Evolutionary conservation across 2,888 invertebrate genomes (phyloP), one percentile per base, ranked within the genome.

Genomic region (Trichacis sp.): DNA sequence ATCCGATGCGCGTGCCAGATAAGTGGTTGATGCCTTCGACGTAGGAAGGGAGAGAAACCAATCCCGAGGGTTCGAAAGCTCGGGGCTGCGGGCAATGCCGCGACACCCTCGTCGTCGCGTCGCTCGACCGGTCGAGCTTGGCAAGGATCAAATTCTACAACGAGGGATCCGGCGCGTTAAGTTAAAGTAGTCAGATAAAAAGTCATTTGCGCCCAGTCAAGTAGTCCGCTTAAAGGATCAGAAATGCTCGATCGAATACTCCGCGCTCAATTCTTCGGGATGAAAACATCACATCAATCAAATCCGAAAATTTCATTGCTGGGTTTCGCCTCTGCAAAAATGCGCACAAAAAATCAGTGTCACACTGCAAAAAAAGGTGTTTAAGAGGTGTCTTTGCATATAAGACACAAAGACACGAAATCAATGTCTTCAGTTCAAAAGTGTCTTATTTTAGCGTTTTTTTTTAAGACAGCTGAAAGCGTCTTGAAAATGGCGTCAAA

Each of bases 1-100:
- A 84, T 84, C 83, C 83, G 84, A 84, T 84, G 83, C 84, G 84
- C 84, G 84, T 84, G 84, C 83, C 83, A 84, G 84, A 84, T 84
- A 84, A 84, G 80, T 81, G 76, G 79, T 77, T 78, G 82, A 82
- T 82, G 82, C 80, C 78, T 80, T 76, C 71, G 74, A 73, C 68
- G 69, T 60, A 69, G 72, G 73, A 68, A 72, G 65, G 66, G 68
- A 57, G 53, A 74, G 57, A 72, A 75, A 74, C 40, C 40, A 15
- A 40, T 72, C 72, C 70, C 70, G 69, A 70, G 67, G 64, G 67
- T 62, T 53, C 29, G 33, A 61, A 62, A 49, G 50, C 64, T 68
- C 51, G 62, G 69, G 62, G 66, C 51, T 50, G 74, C 69, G 66
- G 24, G 4, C 8, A 8, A 3, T 24, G 74, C 69, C 66, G 75